Percentiles rank a stretch among this genome's conserved stretches.
Evolutionary conservation across 2,113 vertebrate genomes (phyloP).

Genomic region (Eidolon helvum): DNA sequence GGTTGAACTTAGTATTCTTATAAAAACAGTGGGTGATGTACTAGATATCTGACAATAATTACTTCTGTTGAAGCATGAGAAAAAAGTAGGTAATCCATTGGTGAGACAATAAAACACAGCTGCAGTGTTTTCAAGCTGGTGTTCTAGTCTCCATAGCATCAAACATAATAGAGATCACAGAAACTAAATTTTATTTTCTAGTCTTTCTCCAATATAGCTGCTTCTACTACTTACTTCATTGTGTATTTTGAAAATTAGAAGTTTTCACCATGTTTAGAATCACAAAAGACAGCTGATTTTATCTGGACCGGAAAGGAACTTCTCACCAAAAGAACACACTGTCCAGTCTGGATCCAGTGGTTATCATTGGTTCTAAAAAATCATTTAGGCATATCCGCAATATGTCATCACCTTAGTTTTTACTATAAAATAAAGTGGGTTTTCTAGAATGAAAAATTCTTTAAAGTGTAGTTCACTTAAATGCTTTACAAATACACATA

Average conservation of each 20-base stretch:
- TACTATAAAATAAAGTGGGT: neutral
- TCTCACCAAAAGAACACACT: neutral
- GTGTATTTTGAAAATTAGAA: neutral
- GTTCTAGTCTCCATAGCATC: neutral
- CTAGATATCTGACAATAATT: neutral
- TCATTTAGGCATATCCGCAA: neutral
- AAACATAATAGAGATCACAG: neutral
- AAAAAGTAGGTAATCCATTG: neutral
- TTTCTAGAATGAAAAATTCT: neutral
- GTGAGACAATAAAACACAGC: neutral
- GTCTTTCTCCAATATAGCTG: neutral
- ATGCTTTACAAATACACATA: neutral
- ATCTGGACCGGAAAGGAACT: neutral
- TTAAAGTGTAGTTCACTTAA: neutral
- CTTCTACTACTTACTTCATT: neutral
- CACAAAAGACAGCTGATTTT: neutral
- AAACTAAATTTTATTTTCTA: slow-evolving; percentile 4
- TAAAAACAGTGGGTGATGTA: neutral
- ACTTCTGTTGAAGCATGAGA: slow-evolving; percentile 12
- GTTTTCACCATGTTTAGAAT: neutral
- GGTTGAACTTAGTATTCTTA: neutral
- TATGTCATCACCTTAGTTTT: neutral
- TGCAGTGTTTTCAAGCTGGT: neutral
- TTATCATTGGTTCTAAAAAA: neutral
- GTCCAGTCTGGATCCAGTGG: neutral